Percentiles rank a stretch among this genome's conserved stretches.
These are phyloP conservation scores for Ibidorhyncha struthersii DNA, from an alignment of 2,113 vertebrate genomes.

Conservation along the genomic window DNA sequence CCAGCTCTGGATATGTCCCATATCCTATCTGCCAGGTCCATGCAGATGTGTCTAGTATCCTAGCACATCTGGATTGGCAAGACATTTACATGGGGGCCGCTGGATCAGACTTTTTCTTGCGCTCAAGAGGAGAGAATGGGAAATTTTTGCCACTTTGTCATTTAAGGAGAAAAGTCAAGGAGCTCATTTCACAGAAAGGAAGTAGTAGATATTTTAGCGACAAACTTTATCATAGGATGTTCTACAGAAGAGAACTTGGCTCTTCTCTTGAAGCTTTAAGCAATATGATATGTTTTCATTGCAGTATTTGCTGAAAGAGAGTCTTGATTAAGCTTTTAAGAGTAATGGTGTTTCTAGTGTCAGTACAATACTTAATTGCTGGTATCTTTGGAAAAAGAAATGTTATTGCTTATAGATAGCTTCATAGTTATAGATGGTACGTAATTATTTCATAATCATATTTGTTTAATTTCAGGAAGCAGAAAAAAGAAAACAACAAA, in stretches of 20 bases:
- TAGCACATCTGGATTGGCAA: background rate
- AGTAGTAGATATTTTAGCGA: background rate
- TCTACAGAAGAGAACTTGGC: background rate
- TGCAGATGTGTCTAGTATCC: background rate
- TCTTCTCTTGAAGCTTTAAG: background rate
- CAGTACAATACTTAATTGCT: background rate
- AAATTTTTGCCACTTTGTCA: background rate
- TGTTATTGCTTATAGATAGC: background rate
- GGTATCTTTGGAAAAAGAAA: background rate
- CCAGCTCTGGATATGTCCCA: too few relatives aligned
- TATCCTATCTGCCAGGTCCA: background rate
- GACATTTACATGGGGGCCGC: background rate
- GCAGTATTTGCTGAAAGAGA: background rate
- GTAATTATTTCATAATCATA: background rate
- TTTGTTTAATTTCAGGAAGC: conserved; percentile 79
- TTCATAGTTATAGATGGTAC: background rate
- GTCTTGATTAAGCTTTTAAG: background rate
- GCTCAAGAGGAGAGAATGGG: background rate
- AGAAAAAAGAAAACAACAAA: conserved; percentile 80
- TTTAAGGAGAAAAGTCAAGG: background rate
- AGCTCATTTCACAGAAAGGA: background rate
- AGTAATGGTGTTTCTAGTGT: background rate
- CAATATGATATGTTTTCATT: background rate
- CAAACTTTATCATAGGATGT: background rate
- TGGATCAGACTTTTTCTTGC: background rate